Conservation (phyloP, 2,888 invertebrate species). For the Calameuta filiformis region DNA sequence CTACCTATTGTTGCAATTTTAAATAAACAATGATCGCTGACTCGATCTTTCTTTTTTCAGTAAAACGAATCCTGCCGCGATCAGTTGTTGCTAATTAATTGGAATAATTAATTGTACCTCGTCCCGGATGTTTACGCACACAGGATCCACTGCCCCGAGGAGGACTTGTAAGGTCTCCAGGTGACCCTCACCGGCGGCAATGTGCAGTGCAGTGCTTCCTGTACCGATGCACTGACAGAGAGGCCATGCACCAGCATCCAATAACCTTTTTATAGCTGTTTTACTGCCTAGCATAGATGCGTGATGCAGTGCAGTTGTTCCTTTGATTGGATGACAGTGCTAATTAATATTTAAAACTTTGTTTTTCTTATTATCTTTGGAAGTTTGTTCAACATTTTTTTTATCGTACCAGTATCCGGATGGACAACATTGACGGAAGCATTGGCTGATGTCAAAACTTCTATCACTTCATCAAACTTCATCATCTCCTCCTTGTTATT, state of each 20-base stretch:
- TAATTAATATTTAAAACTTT: background rate
- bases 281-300: constrained; percentile 60
- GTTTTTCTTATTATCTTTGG: background rate
- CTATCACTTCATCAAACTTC: constrained; percentile 57
- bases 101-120: constrained; percentile 21
- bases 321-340: constrained; percentile 27
- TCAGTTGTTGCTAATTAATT: background rate
- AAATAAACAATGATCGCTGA: background rate
- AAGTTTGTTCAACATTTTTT: background rate
- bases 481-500: constrained; percentile 32
- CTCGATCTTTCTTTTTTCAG: background rate
- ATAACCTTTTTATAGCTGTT: constrained; percentile 51
- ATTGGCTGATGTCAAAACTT: constrained; percentile 50
- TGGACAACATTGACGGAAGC: constrained; percentile 37
- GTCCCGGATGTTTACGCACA: constrained; percentile 31
- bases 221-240: constrained; percentile 40
- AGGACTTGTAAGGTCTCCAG: constrained; percentile 35
- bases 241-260: constrained; percentile 59
- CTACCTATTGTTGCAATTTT: constrained; percentile 30
- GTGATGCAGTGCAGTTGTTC: constrained; percentile 61
- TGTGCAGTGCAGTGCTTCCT: constrained; percentile 61
- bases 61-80: background rate
- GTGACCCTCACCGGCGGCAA: constrained; percentile 57
- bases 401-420: constrained; percentile 35
- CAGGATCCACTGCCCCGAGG: constrained; percentile 23